These are phyloP conservation scores for Spialia ferax DNA, from an alignment of 2,888 invertebrate genomes.

Conservation along the genomic window DNA sequence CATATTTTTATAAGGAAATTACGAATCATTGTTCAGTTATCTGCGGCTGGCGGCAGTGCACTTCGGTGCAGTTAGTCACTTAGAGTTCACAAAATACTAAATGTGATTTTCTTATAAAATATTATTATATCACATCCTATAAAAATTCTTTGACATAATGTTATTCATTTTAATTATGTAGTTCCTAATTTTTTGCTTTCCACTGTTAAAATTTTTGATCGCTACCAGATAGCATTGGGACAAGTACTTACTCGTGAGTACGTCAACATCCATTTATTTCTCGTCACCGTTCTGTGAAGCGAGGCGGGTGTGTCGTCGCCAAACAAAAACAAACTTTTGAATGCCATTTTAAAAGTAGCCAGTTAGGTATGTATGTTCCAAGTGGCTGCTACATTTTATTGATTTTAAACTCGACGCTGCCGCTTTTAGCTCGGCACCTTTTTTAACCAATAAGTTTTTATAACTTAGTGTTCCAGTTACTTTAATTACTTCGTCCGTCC, in stretches of 20 bases:
- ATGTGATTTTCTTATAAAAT: too few relatives aligned
- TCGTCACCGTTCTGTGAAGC: slow-evolving; percentile 18
- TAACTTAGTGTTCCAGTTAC: neutral
- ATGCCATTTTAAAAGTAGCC: slow-evolving; percentile 15
- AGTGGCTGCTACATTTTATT: slow-evolving; percentile 23
- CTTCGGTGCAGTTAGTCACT: too few relatives aligned
- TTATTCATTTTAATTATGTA: too few relatives aligned
- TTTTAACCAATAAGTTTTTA: neutral
- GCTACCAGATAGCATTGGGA: neutral
- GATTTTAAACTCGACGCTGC: slow-evolving; percentile 9
- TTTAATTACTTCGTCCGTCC: neutral
- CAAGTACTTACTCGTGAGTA: neutral
- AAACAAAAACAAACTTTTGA: slow-evolving; percentile 28
- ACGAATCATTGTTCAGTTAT: too few relatives aligned
- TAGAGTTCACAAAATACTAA: too few relatives aligned
- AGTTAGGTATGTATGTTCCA: too few relatives aligned
- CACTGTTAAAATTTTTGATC: too few relatives aligned
- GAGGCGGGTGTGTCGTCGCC: slow-evolving; percentile 20
- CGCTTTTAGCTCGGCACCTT: neutral
- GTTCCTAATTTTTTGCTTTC: too few relatives aligned
- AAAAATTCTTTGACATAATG: too few relatives aligned
- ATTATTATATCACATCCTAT: too few relatives aligned
- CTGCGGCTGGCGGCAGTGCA: too few relatives aligned
- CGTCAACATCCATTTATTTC: slow-evolving; percentile 21
- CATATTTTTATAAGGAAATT: too few relatives aligned